Percentiles rank a stretch among this genome's conserved stretches.
These are phyloP conservation scores for Apodemia mormo DNA, from an alignment of 2,888 invertebrate species.

Conservation along the genomic window DNA sequence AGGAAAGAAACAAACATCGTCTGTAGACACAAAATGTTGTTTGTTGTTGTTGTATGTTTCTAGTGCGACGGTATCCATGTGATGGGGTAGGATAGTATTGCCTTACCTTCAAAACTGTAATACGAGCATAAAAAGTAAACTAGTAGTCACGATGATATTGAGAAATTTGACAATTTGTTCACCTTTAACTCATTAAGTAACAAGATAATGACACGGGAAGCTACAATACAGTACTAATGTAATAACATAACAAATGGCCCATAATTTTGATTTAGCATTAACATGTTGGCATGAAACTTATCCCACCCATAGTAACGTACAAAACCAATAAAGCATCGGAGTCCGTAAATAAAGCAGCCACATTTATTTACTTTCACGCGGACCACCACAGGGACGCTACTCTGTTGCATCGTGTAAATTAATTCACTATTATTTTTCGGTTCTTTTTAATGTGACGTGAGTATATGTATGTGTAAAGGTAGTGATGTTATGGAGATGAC, in stretches of 20 bases:
- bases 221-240: not conserved
- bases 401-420: not conserved
- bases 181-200: too few species aligned
- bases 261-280: slow-evolving; percentile 14
- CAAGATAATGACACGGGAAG: not conserved
- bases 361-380: slow-evolving; percentile 50
- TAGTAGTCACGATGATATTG: too few species aligned
- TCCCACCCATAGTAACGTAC: slow-evolving; percentile 40
- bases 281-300: slow-evolving; percentile 29
- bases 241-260: slow-evolving; percentile 9
- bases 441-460: too few species aligned
- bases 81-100: too few species aligned
- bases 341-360: slow-evolving; percentile 48
- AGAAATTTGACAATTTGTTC: too few species aligned
- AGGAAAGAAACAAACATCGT: too few species aligned
- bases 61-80: too few species aligned
- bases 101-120: too few species aligned
- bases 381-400: slow-evolving; percentile 21
- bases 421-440: not conserved
- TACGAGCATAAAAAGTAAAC: too few species aligned
- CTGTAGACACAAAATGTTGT: too few species aligned
- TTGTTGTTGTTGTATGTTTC: too few species aligned
- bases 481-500: not conserved
- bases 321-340: slow-evolving; percentile 46
- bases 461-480: not conserved